Percentiles rank a stretch among this genome's conserved stretches.
Conservation (phyloP, 2,888 invertebrate genomes). For the Dicycla oo region DNA sequence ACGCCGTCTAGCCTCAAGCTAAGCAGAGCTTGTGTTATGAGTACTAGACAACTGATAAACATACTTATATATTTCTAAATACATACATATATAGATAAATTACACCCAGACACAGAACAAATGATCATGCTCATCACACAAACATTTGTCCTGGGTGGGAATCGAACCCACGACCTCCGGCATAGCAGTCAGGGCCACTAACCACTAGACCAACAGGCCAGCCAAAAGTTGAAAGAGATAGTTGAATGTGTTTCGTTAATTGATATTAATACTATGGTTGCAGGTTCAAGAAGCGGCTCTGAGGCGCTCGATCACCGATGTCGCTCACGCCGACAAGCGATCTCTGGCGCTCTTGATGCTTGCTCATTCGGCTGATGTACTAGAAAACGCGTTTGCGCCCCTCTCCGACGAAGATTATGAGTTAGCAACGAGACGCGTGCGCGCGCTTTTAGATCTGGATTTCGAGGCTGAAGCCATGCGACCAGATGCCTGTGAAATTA, state of each 20-base stretch:
- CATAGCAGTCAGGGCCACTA: too few relatives aligned
- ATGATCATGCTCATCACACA: too few relatives aligned
- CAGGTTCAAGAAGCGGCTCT: slow-evolving; percentile 99
- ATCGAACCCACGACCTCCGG: too few relatives aligned
- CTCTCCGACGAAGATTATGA: slow-evolving; percentile 99
- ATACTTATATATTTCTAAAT: too few relatives aligned
- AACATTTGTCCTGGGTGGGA: too few relatives aligned
- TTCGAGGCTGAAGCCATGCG: slow-evolving; percentile 99
- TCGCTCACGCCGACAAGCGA: slow-evolving; percentile 99
- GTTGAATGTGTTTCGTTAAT: neutral
- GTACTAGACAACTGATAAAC: too few relatives aligned
- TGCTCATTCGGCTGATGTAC: slow-evolving; percentile 99
- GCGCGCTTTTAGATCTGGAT: slow-evolving; percentile 98
- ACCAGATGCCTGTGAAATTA: slow-evolving; percentile 96
- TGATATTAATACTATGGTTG: slow-evolving; percentile 14
- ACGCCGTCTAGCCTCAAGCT: too few relatives aligned
- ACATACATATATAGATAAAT: too few relatives aligned
- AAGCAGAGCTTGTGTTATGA: too few relatives aligned
- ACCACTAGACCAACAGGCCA: too few relatives aligned
- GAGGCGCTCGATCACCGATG: slow-evolving; percentile 98
- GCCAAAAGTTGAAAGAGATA: too few relatives aligned
- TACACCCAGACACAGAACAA: too few relatives aligned
- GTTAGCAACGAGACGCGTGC: slow-evolving; percentile 98
- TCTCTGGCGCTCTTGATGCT: slow-evolving; percentile 98
- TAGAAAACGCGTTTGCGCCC: slow-evolving; percentile 99